Evolutionary conservation across 2,888 invertebrate species (phyloP), one percentile per base, ranked within the genome.

Genomic region (Leucophenga maculata): DNA sequence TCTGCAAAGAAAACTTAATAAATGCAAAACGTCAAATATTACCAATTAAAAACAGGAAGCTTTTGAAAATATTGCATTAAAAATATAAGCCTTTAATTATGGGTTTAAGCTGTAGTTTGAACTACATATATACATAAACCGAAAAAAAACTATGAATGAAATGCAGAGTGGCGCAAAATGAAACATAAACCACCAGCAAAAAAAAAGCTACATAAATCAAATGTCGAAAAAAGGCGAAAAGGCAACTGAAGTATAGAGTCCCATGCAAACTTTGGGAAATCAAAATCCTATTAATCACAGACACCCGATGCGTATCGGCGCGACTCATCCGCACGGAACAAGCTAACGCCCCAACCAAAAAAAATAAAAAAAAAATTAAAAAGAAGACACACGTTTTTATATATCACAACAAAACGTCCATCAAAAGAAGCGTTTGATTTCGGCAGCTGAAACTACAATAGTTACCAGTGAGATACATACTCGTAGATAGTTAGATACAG

Each of bases 31-130:
- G 22, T 26, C 22, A 60, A 74, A 18, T 69, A 72, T 71, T 76
- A 76, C 75, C 82, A 84, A 84, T 83, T 80, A 76, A 80, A 74
- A 69, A 73, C 83, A 82, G 83, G 85, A 83, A 84, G 78, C 75
- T 74, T 66, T 74, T 75, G 69, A 82, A 83, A 83, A 83, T 79
- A 84, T 82, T 79, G 82, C 76, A 82, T 79, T 77, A 72, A 64
- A 65, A 22, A 67, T 57, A 64, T 79, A 84, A 83, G 77, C 83
- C 85, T 75, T 77, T 83, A 83, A 83, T 84, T 84, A 80, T 65
- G 60, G 54, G 57, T 26, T 60, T 32, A 31, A 59, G 9, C 26
- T 55, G 3, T 20, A 22, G 2, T 14, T 14, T 26, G 22, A 2
- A 4, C 20, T 11, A 20, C 3, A 55, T 54, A 59, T 50, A 26